Percentiles rank a stretch among this genome's conserved stretches.
phyloP scores from a whole-genome alignment of 1,140 invertebrate species.

The Microplitis demolitor region DNA sequence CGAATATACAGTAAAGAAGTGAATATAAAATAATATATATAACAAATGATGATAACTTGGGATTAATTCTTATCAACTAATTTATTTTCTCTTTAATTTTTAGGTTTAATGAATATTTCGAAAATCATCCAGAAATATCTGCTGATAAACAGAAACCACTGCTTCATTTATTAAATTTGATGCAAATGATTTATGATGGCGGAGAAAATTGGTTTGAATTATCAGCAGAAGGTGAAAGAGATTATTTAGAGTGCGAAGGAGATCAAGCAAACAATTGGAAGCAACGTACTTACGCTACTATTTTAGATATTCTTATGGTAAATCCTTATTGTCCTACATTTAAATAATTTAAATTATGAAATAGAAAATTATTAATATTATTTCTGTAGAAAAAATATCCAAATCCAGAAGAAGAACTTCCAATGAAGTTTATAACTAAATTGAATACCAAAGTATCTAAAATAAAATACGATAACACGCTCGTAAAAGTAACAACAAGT shows the following conservation, averaged over 20 bases:
- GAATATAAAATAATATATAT: not conserved
- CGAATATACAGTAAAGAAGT: slow-evolving; percentile 57
- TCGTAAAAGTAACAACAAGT: slow-evolving; percentile 39
- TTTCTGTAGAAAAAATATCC: slow-evolving; percentile 45
- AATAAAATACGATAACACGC: slow-evolving; percentile 44
- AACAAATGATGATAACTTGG: not conserved
- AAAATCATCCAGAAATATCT: slow-evolving; percentile 37
- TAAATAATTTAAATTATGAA: too few relatives aligned
- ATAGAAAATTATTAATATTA: not conserved
- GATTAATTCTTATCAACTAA: not conserved
- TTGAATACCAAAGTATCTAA: slow-evolving; percentile 46
- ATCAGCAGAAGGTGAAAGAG: slow-evolving; percentile 61
- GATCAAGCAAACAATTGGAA: slow-evolving; percentile 68
- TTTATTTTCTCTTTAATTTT: slow-evolving; percentile 22
- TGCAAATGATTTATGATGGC: slow-evolving; percentile 64
- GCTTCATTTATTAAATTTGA: slow-evolving; percentile 63
- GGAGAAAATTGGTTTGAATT: slow-evolving; percentile 67
- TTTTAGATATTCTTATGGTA: slow-evolving; percentile 67
- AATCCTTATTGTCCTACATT: too few relatives aligned
- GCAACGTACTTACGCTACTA: slow-evolving; percentile 63
- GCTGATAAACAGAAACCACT: slow-evolving; percentile 53
- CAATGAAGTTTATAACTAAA: slow-evolving; percentile 46
- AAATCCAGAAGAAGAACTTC: slow-evolving; percentile 32
- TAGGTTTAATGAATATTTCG: slow-evolving; percentile 45
- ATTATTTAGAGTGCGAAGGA: slow-evolving; percentile 68